Base-by-base conservation (phyloP, 23 tunicate genomes). In the Corella eumyota region DNA sequence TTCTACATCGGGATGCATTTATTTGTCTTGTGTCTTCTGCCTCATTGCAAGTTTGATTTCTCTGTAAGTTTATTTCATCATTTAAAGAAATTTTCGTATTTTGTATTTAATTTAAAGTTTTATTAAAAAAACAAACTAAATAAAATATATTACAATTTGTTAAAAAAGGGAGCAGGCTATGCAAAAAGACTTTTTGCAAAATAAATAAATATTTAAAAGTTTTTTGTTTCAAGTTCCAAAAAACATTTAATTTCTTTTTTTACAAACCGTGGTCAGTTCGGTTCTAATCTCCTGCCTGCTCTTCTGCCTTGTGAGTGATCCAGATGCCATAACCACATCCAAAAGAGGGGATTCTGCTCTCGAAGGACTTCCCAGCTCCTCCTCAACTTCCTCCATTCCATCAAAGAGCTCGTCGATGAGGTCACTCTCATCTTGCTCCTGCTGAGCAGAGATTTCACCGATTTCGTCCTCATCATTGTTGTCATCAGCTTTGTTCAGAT, bases 381-480 rank as follows among this genome's bases (percentile, higher is more conserved):
- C 68, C 28, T 62, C 68, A 21, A 24, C 64, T 2, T 54, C 55
- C 11, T 62, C 34, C 9, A 75, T 78, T 36, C 94, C 94, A 33
- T 84, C 94, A 38, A 84, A 84, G 30, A 84, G 34, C 9, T 84
- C 94, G 56, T 84, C 94, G 2, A 84, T 67, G 81, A 82, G 67
- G 53, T 73, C 55, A 17, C 70, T 65, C 26, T 70, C 70, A 24
- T 38, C 58, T 19, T 13, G 37, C 9, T 68, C 85, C 58, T 66
- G 19, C 45, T 55, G 45, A 1, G 17, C 70, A 0, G 25, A 20
- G 35, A 46, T n/a, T 0, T 15, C 5, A 20, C 23, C 26, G 32
- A n/a, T 30, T 5, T 54, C 74, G 15, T 55, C 74, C 6, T 76
- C 66, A 22, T 67, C 65, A 34, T 40, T 52, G 19, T 11, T 50